A percentile compares a stretch with the other conserved stretches of the same genome.
Evolutionary conservation across 2,797 vertebrate genomes (phyloP).

Genomic region (Notolepis coatsorum): DNA sequence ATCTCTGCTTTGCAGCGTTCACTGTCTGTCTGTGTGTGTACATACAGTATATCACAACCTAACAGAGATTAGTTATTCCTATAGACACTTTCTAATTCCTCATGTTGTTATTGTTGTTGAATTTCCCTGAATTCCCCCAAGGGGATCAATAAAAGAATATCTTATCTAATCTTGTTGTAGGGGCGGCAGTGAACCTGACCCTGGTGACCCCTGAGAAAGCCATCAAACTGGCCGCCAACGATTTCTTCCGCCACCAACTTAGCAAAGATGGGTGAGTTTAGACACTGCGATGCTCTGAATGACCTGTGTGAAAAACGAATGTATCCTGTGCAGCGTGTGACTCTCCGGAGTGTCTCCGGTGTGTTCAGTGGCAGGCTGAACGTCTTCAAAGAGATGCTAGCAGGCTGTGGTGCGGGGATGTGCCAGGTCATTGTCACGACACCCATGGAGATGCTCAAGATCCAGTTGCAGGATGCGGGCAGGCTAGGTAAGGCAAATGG

Average conservation of each 20-base stretch:
- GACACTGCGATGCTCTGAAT: not conserved
- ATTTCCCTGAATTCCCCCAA: not conserved
- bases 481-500: conserved; percentile 76
- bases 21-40: not conserved
- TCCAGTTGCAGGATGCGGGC: conserved; percentile 88
- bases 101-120: not conserved
- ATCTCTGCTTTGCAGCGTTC: not conserved
- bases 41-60: not conserved
- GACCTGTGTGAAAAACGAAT: not conserved
- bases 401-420: conserved; percentile 87
- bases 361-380: conserved; percentile 74
- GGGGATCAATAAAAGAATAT: no score
- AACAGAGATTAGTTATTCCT: not conserved
- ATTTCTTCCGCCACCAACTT: conserved; percentile 84
- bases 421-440: conserved; percentile 87
- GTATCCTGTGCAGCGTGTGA: not conserved
- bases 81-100: not conserved
- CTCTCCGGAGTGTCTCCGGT: not conserved
- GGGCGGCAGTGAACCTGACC: conserved; percentile 86
- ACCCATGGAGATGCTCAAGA: conserved; percentile 91
- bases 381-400: conserved; percentile 86
- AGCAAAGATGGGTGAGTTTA: conserved; percentile 81
- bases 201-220: conserved; percentile 88
- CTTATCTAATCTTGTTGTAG: no score
- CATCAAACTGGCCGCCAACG: conserved; percentile 87